Evolutionary conservation across 2,797 vertebrate species (phyloP).

Genomic region (Pseudochirops cupreus): DNA sequence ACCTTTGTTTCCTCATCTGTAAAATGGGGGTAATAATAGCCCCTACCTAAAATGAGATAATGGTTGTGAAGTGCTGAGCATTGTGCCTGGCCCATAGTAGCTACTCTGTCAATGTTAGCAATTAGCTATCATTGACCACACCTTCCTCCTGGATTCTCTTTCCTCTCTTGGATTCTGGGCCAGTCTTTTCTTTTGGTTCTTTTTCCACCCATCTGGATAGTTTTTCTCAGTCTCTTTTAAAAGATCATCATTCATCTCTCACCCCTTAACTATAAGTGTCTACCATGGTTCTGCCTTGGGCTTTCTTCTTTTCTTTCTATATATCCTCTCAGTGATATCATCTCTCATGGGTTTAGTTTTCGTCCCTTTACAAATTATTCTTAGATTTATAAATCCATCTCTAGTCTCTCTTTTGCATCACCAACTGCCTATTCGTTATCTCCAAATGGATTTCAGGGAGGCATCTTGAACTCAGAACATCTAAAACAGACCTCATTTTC

Average conservation of each 20-base stretch:
- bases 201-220: background rate
- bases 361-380: background rate
- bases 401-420: background rate
- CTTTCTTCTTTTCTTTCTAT: background rate
- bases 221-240: background rate
- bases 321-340: background rate
- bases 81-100: background rate
- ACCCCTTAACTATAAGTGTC: background rate
- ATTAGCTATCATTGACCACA: background rate
- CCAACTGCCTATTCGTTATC: background rate
- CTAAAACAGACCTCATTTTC: background rate
- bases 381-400: background rate
- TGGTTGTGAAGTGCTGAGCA: background rate
- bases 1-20: background rate
- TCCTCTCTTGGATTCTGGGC: background rate
- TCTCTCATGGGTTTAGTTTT: background rate
- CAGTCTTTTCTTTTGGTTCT: background rate
- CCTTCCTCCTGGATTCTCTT: background rate
- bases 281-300: background rate
- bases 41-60: background rate
- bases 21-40: background rate
- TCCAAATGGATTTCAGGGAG: background rate
- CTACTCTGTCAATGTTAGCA: background rate
- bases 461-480: background rate
- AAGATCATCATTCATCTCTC: background rate